Percentiles rank a stretch among this genome's conserved stretches.
These are phyloP conservation scores for Marmota monax DNA, from an alignment of 2,113 vertebrate species.

Conservation along the genomic window DNA sequence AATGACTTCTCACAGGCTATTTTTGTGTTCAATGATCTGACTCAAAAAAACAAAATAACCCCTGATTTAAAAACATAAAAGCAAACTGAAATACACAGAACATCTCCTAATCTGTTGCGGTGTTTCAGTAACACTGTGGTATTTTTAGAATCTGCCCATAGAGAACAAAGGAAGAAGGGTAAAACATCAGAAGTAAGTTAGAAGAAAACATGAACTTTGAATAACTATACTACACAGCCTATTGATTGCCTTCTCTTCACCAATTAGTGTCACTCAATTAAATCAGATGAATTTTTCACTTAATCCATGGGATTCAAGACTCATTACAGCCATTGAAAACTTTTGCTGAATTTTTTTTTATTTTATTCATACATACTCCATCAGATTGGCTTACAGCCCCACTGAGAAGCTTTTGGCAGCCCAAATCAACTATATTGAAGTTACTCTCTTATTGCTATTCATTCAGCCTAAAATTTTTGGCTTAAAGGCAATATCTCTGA, in stretches of 20 bases:
- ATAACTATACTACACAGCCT: slow-evolving; percentile 16
- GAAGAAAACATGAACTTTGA: slow-evolving; percentile 57
- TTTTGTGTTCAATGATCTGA: slow-evolving; percentile 53
- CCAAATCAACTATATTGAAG: slow-evolving; percentile 52
- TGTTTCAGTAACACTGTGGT: slow-evolving; percentile 54
- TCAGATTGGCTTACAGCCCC: slow-evolving; percentile 49
- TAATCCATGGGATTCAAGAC: slow-evolving; percentile 54
- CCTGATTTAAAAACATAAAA: slow-evolving; percentile 52
- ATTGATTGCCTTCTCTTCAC: slow-evolving; percentile 50
- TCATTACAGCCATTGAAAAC: slow-evolving; percentile 75
- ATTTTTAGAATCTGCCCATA: slow-evolving; percentile 64
- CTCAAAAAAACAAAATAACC: slow-evolving; percentile 54
- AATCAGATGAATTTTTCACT: slow-evolving; percentile 72
- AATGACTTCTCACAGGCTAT: not conserved
- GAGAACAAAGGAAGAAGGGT: slow-evolving; percentile 56
- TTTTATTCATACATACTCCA: slow-evolving; percentile 21
- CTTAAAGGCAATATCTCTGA: slow-evolving; percentile 64
- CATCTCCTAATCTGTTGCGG: slow-evolving; percentile 35
- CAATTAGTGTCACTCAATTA: slow-evolving; percentile 74
- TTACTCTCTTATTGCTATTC: slow-evolving; percentile 61
- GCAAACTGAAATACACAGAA: slow-evolving; percentile 4
- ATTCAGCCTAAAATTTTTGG: slow-evolving; percentile 37
- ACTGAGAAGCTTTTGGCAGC: slow-evolving; percentile 3
- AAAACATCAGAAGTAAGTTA: slow-evolving; percentile 64
- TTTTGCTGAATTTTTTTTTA: slow-evolving; percentile 33